A percentile compares a stretch with the other conserved stretches of the same genome.
These are phyloP conservation scores for Oryzias sinensis DNA, from an alignment of 2,797 vertebrate species.

Conservation along the genomic window DNA sequence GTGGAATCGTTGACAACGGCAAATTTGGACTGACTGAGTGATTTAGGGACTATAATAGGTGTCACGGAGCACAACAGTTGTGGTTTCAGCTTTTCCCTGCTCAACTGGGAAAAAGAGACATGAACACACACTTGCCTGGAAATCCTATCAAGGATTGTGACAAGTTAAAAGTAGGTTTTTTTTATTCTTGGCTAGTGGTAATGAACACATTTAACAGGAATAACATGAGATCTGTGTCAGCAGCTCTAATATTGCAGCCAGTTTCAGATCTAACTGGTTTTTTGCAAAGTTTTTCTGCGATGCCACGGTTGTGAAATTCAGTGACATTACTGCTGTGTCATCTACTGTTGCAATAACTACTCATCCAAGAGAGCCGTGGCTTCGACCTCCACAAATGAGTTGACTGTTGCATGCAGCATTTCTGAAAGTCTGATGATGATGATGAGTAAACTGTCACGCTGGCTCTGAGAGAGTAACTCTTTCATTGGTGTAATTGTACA, in stretches of 20 bases:
- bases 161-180: slow-evolving; percentile 40
- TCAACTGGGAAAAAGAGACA: slow-evolving; percentile 51
- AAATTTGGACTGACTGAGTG: slow-evolving; percentile 68
- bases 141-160: slow-evolving; percentile 60
- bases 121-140: slow-evolving; percentile 47
- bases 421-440: slow-evolving; percentile 54
- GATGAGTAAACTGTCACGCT: slow-evolving; percentile 51
- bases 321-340: slow-evolving; percentile 51
- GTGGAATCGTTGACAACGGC: slow-evolving; percentile 76
- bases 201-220: slow-evolving; percentile 56
- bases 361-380: slow-evolving; percentile 56
- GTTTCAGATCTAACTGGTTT: no score
- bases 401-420: slow-evolving; percentile 56
- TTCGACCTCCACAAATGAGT: slow-evolving; percentile 59
- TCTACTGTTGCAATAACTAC: slow-evolving; percentile 41
- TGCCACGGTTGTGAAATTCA: slow-evolving; percentile 27
- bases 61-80: slow-evolving; percentile 62
- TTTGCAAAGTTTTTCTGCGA: no score
- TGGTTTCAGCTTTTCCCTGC: slow-evolving; percentile 59
- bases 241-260: slow-evolving; percentile 23
- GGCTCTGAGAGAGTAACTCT: slow-evolving; percentile 44
- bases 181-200: slow-evolving; percentile 49
- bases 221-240: slow-evolving; percentile 51
- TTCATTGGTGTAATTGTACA: slow-evolving; percentile 46
- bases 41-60: slow-evolving; percentile 64